phyloP scores from a whole-genome alignment of 2,797 vertebrate genomes.

The Sciurus carolinensis region DNA sequence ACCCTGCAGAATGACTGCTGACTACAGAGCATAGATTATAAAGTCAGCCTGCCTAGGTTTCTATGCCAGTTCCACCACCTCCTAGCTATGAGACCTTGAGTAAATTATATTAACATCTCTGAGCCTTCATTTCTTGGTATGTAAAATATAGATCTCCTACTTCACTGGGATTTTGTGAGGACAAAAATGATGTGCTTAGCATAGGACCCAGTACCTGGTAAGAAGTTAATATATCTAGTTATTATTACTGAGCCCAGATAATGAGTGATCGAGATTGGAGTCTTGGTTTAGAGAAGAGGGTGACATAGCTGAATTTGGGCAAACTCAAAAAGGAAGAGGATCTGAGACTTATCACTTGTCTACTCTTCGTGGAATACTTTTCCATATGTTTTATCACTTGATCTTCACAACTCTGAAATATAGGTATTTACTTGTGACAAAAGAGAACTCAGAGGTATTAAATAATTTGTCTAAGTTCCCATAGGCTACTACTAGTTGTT shows the following conservation, averaged over 20 bases:
- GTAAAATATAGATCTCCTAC: slow-evolving; percentile 7
- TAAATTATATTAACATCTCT: background rate
- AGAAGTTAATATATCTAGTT: background rate
- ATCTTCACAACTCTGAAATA: slow-evolving; percentile 1
- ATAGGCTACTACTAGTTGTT: background rate
- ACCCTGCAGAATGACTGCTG: background rate
- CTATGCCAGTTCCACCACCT: background rate
- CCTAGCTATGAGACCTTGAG: background rate
- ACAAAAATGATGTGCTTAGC: background rate
- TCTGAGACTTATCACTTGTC: background rate
- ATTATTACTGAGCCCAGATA: background rate
- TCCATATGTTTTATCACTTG: background rate
- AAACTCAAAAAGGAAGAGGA: background rate
- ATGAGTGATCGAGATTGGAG: background rate
- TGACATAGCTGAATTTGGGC: background rate
- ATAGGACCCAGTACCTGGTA: background rate
- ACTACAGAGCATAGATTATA: background rate
- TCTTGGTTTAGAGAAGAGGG: background rate
- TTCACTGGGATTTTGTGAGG: background rate
- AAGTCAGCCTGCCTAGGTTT: background rate
- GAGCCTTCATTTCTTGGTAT: background rate
- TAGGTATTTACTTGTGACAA: background rate
- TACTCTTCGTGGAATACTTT: background rate
- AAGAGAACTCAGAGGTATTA: background rate
- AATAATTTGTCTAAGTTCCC: background rate